A percentile compares a stretch with the other conserved stretches of the same genome.
These are phyloP conservation scores for Eilema sororculum DNA, from an alignment of 2,888 invertebrate genomes.

Conservation along the genomic window DNA sequence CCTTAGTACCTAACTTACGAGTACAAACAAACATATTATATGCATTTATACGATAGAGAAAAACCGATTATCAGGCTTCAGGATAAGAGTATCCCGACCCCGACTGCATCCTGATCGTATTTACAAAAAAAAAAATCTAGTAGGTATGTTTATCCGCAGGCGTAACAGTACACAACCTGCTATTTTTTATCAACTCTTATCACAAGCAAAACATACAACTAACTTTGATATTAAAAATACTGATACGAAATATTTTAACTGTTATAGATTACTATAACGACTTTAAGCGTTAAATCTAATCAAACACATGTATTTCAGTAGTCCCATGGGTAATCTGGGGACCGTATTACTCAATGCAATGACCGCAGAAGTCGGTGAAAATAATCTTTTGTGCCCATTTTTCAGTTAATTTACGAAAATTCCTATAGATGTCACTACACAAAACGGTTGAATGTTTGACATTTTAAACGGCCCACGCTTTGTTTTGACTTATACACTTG, in stretches of 20 bases:
- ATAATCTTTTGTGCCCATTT: slow-evolving; percentile 55
- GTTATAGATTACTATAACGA: not conserved
- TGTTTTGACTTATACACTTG: slow-evolving; percentile 80
- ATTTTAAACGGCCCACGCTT: slow-evolving; percentile 79
- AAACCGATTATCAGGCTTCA: not conserved
- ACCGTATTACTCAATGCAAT: slow-evolving; percentile 49
- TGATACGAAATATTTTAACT: slow-evolving; percentile 1
- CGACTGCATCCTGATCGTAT: not conserved
- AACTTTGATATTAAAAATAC: not conserved
- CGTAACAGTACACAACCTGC: not conserved
- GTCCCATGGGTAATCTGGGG: slow-evolving; percentile 28
- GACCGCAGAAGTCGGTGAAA: slow-evolving; percentile 38
- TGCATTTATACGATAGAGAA: too few relatives aligned
- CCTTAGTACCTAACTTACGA: not conserved
- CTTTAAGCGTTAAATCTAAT: not conserved
- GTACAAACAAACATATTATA: not conserved
- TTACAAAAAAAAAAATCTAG: too few relatives aligned
- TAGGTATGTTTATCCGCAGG: not conserved
- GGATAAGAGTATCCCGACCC: not conserved
- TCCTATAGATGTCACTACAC: slow-evolving; percentile 66
- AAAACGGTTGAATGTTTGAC: slow-evolving; percentile 73
- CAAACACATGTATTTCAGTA: slow-evolving; percentile 10
- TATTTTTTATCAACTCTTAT: slow-evolving; percentile 1
- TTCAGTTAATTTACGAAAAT: slow-evolving; percentile 36
- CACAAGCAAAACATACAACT: not conserved